A percentile compares a stretch with the other conserved stretches of the same genome.
These are phyloP conservation scores for Microcebus jonahi DNA, from an alignment of 2,113 vertebrate genomes.

Conservation along the genomic window DNA sequence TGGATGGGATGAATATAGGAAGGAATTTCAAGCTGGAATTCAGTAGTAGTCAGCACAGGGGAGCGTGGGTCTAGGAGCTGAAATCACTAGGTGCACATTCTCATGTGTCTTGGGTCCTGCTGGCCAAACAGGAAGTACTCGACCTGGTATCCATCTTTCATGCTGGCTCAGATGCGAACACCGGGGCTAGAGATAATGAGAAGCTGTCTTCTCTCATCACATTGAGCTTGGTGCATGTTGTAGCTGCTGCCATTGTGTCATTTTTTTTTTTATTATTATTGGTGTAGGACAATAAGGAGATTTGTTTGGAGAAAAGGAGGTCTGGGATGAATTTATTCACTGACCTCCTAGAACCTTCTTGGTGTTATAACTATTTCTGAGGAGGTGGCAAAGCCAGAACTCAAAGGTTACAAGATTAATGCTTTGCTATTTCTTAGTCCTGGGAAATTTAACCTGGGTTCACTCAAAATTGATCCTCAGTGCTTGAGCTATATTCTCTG, in stretches of 20 bases:
- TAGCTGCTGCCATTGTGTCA: not conserved
- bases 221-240: not conserved
- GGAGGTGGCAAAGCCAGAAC: not conserved
- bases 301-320: not conserved
- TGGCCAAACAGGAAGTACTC: not conserved
- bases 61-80: not conserved
- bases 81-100: not conserved
- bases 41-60: not conserved
- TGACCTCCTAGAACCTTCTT: not conserved
- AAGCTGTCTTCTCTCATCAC: not conserved
- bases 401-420: not conserved
- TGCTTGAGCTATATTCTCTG: not conserved
- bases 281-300: not conserved
- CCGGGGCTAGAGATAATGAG: not conserved
- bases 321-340: not conserved
- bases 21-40: not conserved
- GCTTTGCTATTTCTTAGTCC: conserved; percentile 8
- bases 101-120: not conserved
- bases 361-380: not conserved
- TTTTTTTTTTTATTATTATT: not conserved
- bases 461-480: not conserved
- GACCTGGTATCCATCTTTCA: not conserved
- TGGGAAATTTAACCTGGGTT: not conserved
- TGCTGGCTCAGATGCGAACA: not conserved
- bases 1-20: not conserved